Base-by-base conservation (phyloP, 2,797 vertebrate genomes). In the Mus caroli region DNA sequence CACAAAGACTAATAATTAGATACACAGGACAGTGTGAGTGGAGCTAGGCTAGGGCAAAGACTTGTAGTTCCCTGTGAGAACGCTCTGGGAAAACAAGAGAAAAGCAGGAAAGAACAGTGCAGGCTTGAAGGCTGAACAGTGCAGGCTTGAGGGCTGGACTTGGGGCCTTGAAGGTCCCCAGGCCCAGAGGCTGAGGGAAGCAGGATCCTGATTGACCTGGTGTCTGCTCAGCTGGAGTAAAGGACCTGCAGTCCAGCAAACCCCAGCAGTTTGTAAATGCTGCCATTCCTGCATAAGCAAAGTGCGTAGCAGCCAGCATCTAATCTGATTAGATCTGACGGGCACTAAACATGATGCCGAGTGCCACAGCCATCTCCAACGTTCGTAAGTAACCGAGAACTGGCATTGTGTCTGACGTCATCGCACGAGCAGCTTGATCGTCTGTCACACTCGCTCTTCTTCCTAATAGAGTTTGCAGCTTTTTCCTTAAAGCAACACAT, bases 301-400 rank as follows among this genome's bases (percentile, higher is more conserved):
- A 88, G 40, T 50, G 58, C 85, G 31, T 71, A 62, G 67, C 56
- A 89, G 28, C n/a, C 46, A 2, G 10, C 58, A 8, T 62, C 58
- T 67, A 52, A 58, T 58, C 71, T 77, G 62, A 62, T 89, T 79
- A 52, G 12, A 56, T 52, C 56, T 97, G 90, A 71, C 34, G 76
- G 92, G 40, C 69, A 28, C 71, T 73, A 58, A 31, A 46, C 77
- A 54, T 56, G 60, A 93, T 80, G 69, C 80, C 19, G 11, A 67
- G 67, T 97, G 92, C 75, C 50, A 87, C 52, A 52, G 14, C 50
- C 6, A 1, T 92, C 87, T 86, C 95, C 64, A 60, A 60, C 46
- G 37, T 87, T 88, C 43, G 14, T 54, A 67, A 54, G 67, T 37
- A 91, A 86, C 34, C 79, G 78, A 92, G 40, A 87, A 52, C 83